These are phyloP conservation scores for Paradisaea rubra DNA, from an alignment of 2,113 vertebrate genomes.

Conservation along the genomic window DNA sequence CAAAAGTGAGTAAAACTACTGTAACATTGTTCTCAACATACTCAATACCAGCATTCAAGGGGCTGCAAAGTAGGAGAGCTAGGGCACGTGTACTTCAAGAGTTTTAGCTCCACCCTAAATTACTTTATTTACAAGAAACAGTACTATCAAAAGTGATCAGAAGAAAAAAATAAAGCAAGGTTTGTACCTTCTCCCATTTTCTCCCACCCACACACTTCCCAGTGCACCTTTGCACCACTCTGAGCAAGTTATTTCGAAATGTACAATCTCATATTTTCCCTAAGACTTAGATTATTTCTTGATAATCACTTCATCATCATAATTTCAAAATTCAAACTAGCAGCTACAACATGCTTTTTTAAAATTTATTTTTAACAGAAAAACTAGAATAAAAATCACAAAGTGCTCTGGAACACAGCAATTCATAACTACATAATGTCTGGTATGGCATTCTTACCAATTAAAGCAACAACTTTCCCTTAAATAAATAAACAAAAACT, in stretches of 20 bases:
- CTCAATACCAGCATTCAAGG: neutral
- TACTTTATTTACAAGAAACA: neutral
- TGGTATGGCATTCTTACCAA: neutral
- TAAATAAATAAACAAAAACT: neutral
- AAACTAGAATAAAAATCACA: neutral
- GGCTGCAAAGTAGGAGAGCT: neutral
- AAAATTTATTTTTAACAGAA: neutral
- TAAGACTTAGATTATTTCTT: neutral
- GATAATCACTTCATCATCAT: neutral
- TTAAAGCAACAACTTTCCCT: neutral
- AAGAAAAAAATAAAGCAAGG: neutral
- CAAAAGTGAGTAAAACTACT: neutral
- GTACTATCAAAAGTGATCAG: neutral
- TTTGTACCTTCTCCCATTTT: neutral
- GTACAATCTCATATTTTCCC: neutral
- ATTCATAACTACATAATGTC: neutral
- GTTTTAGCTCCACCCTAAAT: neutral
- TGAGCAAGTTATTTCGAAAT: neutral
- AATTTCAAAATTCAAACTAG: neutral
- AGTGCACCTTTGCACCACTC: neutral
- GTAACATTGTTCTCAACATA: fast-evolving
- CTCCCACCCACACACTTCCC: neutral
- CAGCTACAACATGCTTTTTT: neutral
- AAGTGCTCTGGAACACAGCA: neutral
- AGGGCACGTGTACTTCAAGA: neutral